Conservation (phyloP, 2,888 invertebrate species). For the Epistrophe grossulariae region DNA sequence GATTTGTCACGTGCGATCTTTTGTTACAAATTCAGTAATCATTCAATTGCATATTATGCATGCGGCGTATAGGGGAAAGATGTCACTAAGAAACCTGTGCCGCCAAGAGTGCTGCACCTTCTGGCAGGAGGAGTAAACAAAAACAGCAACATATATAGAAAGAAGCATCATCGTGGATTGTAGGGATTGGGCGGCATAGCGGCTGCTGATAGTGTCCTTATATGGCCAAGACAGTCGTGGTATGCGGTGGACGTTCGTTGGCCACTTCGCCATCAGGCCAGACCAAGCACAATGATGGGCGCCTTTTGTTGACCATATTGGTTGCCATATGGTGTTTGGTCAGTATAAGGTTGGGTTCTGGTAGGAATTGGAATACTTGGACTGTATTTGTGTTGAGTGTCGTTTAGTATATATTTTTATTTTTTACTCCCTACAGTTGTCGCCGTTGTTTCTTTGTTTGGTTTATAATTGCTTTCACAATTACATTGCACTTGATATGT, state of each 20-base stretch:
- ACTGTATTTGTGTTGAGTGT: slow-evolving; percentile 21
- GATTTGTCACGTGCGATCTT: slow-evolving; percentile 84
- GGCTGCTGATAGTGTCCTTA: slow-evolving; percentile 80
- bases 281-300: slow-evolving; percentile 76
- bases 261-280: slow-evolving; percentile 24
- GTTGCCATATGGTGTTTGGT: slow-evolving; percentile 76
- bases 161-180: slow-evolving; percentile 28
- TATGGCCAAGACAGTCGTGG: slow-evolving; percentile 79
- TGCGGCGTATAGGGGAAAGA: slow-evolving; percentile 67
- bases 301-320: slow-evolving; percentile 78
- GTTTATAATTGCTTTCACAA: slow-evolving; percentile 73
- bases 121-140: slow-evolving; percentile 73
- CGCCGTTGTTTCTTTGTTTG: slow-evolving; percentile 42
- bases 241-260: slow-evolving; percentile 72
- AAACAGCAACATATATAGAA: slow-evolving; percentile 55
- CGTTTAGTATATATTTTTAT: not conserved
- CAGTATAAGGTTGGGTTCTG: slow-evolving; percentile 34
- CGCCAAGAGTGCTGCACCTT: slow-evolving; percentile 55
- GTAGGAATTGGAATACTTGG: slow-evolving; percentile 5
- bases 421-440: not conserved
- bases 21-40: slow-evolving; percentile 83
- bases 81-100: slow-evolving; percentile 59
- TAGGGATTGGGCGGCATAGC: slow-evolving; percentile 64
- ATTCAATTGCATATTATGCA: slow-evolving; percentile 80
- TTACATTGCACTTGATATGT: slow-evolving; percentile 71